Conservation (phyloP, 2,888 invertebrate species). For the Agonopterix alstromeriana region DNA sequence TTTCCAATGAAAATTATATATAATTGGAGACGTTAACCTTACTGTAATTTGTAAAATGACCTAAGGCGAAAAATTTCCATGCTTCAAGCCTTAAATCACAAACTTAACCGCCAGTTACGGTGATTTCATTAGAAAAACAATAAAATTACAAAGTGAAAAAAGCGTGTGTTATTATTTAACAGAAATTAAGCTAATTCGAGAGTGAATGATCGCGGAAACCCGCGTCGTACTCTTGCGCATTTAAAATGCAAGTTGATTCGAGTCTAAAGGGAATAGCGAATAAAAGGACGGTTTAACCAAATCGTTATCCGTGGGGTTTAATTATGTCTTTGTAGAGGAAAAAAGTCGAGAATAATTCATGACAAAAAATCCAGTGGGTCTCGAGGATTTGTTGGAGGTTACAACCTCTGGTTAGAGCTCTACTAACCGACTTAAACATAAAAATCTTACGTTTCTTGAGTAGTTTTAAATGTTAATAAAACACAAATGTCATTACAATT, state of each 20-base stretch:
- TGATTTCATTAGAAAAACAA: constrained; percentile 7
- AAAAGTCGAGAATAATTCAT: constrained; percentile 43
- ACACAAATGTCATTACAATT: no score
- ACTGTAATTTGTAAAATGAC: constrained; percentile 1
- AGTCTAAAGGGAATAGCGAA: constrained; percentile 46
- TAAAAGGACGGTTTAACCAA: constrained; percentile 35
- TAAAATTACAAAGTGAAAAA: constrained; percentile 12
- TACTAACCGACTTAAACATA: no score
- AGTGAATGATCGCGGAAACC: constrained; percentile 14
- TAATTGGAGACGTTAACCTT: constrained; percentile 15
- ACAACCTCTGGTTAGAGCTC: no score
- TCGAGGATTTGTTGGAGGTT: neutral
- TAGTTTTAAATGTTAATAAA: no score
- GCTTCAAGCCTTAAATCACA: neutral
- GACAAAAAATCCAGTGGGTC: constrained; percentile 18
- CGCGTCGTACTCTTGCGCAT: constrained; percentile 24
- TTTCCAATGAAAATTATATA: constrained; percentile 9
- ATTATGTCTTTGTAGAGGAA: constrained; percentile 56
- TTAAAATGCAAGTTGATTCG: constrained; percentile 13
- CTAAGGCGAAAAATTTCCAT: constrained; percentile 3
- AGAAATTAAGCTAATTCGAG: neutral
- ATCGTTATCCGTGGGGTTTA: constrained; percentile 57
- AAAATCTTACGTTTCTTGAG: no score
- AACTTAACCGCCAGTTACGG: neutral
- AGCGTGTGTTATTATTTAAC: neutral